Evolutionary conservation across 2,113 vertebrate genomes (phyloP).

Genomic region (Stomatorhinus ivindoensis): DNA sequence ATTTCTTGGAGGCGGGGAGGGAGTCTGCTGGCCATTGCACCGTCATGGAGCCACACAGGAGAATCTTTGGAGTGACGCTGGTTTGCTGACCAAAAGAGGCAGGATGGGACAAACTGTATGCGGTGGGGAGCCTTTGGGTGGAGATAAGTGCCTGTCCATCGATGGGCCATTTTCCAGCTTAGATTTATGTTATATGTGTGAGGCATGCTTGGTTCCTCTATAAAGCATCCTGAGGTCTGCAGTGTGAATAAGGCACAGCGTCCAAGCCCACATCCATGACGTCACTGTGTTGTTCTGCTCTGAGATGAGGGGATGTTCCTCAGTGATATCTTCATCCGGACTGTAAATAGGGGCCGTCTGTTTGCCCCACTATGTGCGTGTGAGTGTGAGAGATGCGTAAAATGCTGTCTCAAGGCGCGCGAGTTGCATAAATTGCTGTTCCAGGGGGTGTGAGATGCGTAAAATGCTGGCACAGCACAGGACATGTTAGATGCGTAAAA

Average conservation of each 20-base stretch:
- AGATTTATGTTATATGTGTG: not conserved
- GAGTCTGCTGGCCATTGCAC: not conserved
- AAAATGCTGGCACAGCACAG: not conserved
- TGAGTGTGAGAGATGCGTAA: constrained; percentile 10
- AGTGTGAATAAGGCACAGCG: not conserved
- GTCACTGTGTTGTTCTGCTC: not conserved
- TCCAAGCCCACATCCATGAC: not conserved
- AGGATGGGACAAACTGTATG: not conserved
- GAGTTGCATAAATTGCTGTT: not conserved
- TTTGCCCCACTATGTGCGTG: constrained; percentile 20
- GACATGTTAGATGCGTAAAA: not conserved
- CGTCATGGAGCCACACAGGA: not conserved
- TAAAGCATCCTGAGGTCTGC: not conserved
- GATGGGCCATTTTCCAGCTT: not conserved
- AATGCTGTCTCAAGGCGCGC: not conserved
- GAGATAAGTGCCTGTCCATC: not conserved
- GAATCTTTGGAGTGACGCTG: not conserved
- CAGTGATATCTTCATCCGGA: constrained; percentile 24
- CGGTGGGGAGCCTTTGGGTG: not conserved
- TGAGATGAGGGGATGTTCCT: constrained; percentile 22
- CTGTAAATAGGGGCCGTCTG: constrained; percentile 37
- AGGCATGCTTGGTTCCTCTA: not conserved
- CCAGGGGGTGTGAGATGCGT: not conserved
- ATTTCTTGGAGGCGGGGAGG: too few species aligned
- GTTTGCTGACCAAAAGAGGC: not conserved